Base-by-base conservation (phyloP, 2,797 vertebrate genomes). In the Argya squamiceps region DNA sequence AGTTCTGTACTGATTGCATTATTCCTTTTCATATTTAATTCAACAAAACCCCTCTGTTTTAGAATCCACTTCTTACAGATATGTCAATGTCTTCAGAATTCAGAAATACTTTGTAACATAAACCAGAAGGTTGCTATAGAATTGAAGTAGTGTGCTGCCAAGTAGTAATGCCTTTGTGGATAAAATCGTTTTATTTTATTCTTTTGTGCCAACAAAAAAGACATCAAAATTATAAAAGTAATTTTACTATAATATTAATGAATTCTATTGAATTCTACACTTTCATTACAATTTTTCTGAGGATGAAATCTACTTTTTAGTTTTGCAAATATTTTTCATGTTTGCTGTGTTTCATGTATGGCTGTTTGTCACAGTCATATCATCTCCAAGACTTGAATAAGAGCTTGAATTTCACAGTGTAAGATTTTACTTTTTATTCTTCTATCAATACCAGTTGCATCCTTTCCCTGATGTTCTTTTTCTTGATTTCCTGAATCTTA, bases 21-120 rank as follows among this genome's bases (percentile, higher is more conserved):
- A 94, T 95, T 95, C 94, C 41, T 95, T 95, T 97, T 97, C 95
- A 96, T 96, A 96, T 97, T 97, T 97, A 95, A 95, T 97, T 96
- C 91, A 97, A 97, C 87, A 97, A 93, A 95, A 56, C 84, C 68
- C 18, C 56, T 84, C 70, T 85, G 78, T 29, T 94, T 77, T 89
- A 85, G 71, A 95, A 89, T 83, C 73, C 23, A 92, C 87, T 93
- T 96, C 87, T 95, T 92, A 96, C 68, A 93, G 82, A 88, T 81
- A 88, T 89, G 88, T 93, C 95, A 97, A 47, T 89, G 89, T 81
- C 87, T 89, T 94, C 93, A 85, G 60, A 85, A 92, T 91, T 91
- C 93, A 85, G 76, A 89, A 85, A 71, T 94, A 91, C 89, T 91
- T 95, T 92, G 91, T 95, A 96, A 89, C 53, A 90, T 88, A 94